These are phyloP conservation scores for Sycobia sp. DNA, from an alignment of 1,140 invertebrate species.

Conservation along the genomic window DNA sequence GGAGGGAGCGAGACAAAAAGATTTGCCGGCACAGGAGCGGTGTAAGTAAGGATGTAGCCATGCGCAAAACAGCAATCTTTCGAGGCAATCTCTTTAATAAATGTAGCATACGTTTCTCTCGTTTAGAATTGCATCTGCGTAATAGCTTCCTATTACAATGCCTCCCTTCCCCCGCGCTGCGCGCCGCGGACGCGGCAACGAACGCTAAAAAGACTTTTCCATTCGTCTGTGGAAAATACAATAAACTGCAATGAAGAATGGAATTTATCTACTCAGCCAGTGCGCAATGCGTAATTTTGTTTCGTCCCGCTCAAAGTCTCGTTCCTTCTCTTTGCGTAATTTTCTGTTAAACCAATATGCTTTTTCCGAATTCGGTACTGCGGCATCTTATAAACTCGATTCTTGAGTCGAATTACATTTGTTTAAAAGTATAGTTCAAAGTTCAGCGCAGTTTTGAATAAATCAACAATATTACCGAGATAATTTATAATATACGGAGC, in stretches of 20 bases:
- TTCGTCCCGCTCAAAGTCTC: not conserved
- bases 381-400: no score
- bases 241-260: slow-evolving; percentile 29
- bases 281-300: slow-evolving; percentile 18
- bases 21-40: slow-evolving; percentile 13
- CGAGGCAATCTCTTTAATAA: slow-evolving; percentile 57
- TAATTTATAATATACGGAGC: no score
- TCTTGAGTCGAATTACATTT: no score
- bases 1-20: slow-evolving; percentile 31
- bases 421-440: no score
- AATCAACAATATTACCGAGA: no score
- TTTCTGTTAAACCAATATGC: slow-evolving; percentile 10
- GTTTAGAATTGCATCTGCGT: slow-evolving; percentile 53
- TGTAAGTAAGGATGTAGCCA: slow-evolving; percentile 46
- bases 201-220: slow-evolving; percentile 20
- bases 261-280: slow-evolving; percentile 5
- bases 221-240: slow-evolving; percentile 26
- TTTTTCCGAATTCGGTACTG: no score
- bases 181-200: slow-evolving; percentile 21
- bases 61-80: slow-evolving; percentile 57
- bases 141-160: slow-evolving; percentile 40
- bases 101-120: slow-evolving; percentile 54
- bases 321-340: not conserved
- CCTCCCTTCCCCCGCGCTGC: not conserved
- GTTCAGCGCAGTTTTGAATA: no score